Percentiles rank a stretch among this genome's conserved stretches.
phyloP scores from a whole-genome alignment of 2,113 vertebrate genomes.

The Rousettus leschenaultii region DNA sequence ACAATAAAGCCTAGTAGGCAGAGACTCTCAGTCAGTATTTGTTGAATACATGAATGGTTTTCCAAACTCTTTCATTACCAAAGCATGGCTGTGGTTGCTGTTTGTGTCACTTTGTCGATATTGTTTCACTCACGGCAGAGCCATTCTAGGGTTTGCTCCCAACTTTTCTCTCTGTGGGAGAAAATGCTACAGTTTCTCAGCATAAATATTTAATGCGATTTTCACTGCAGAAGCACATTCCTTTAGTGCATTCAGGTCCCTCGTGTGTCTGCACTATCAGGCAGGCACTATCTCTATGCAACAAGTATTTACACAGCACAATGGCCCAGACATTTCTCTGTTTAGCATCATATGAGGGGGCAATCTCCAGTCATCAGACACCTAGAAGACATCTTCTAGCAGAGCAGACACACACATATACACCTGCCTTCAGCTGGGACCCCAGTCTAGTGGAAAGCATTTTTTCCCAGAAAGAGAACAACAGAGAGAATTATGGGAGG shows the following conservation, averaged over 20 bases:
- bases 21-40: not conserved
- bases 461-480: not conserved
- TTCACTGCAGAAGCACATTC: conserved; percentile 25
- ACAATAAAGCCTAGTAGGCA: not conserved
- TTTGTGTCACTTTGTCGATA: not conserved
- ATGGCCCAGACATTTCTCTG: not conserved
- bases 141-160: conserved; percentile 1
- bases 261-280: not conserved
- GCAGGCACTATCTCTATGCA: conserved; percentile 24
- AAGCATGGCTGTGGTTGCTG: not conserved
- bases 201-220: conserved; percentile 55
- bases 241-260: not conserved
- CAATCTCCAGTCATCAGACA: not conserved
- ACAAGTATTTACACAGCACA: not conserved
- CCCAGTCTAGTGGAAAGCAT: not conserved
- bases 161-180: conserved; percentile 47
- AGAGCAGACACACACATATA: not conserved
- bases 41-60: not conserved
- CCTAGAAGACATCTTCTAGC: not conserved
- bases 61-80: not conserved
- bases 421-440: not conserved
- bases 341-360: not conserved
- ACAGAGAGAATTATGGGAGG: not conserved
- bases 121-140: not conserved
- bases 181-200: conserved; percentile 52